phyloP scores from a whole-genome alignment of 2,113 vertebrate species.

The Felis catus region DNA sequence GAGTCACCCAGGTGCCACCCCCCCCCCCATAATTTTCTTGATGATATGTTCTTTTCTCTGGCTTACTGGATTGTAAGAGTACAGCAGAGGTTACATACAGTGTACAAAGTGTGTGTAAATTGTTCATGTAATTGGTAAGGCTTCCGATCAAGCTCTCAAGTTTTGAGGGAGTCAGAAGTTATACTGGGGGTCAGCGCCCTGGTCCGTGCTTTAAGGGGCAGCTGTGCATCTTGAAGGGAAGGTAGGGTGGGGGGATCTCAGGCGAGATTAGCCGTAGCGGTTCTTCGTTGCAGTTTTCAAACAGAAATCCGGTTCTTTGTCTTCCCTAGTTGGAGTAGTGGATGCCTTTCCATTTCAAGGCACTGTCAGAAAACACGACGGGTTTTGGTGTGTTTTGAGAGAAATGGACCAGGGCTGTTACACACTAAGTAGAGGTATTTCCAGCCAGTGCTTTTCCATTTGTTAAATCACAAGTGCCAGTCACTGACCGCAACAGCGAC shows the following conservation, averaged over 20 bases:
- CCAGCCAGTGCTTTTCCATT: neutral
- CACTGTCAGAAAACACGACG: neutral
- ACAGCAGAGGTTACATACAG: fast-evolving
- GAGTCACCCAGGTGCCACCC: no score
- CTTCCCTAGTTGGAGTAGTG: neutral
- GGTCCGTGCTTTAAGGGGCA: neutral
- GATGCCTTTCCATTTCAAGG: neutral
- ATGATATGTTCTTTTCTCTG: neutral
- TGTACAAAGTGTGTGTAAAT: neutral
- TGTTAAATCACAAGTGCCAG: neutral
- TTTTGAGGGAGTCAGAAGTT: neutral
- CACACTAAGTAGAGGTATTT: neutral
- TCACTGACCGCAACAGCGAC: neutral
- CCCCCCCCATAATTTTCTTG: no score
- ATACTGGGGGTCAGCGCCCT: neutral
- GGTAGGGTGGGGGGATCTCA: neutral
- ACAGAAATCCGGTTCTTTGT: neutral
- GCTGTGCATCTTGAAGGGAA: neutral
- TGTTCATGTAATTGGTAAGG: neutral
- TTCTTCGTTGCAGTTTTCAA: neutral
- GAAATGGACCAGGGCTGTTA: neutral
- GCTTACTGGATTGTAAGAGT: no score
- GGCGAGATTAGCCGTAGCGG: neutral
- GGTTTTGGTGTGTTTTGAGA: neutral
- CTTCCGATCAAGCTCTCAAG: neutral